Percentiles rank a stretch among this genome's conserved stretches.
Evolutionary conservation across 2,113 vertebrate genomes (phyloP).

Genomic region (zebrafish (Danio rerio)): GRCz12tu NC_133185.1:47555001-47555500

Average conservation of each 20-base stretch:
- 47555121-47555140: not conserved
- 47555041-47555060: not conserved
- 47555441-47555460: not conserved
- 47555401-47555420: not conserved
- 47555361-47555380: constrained; percentile 42
- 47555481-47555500: too few relatives aligned
- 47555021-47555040: not conserved
- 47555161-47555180: constrained; percentile 35
- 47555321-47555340: constrained; percentile 43
- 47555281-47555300: constrained; percentile 48
- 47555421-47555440: constrained; percentile 12
- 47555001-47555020: not conserved
- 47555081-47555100: not conserved
- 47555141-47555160: not conserved
- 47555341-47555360: constrained; percentile 29
- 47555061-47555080: not conserved
- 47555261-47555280: constrained; percentile 47
- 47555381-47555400: constrained; percentile 41
- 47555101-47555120: not conserved
- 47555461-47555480: not conserved
- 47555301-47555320: constrained; percentile 51
- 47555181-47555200: constrained; percentile 27
- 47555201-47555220: constrained; percentile 49
- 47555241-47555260: constrained; percentile 52
- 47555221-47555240: constrained; percentile 54